Evolutionary conservation across 2,797 vertebrate genomes (phyloP), one percentile per base, ranked within the genome.

Genomic region (Pseudomugil gertrudae): DNA sequence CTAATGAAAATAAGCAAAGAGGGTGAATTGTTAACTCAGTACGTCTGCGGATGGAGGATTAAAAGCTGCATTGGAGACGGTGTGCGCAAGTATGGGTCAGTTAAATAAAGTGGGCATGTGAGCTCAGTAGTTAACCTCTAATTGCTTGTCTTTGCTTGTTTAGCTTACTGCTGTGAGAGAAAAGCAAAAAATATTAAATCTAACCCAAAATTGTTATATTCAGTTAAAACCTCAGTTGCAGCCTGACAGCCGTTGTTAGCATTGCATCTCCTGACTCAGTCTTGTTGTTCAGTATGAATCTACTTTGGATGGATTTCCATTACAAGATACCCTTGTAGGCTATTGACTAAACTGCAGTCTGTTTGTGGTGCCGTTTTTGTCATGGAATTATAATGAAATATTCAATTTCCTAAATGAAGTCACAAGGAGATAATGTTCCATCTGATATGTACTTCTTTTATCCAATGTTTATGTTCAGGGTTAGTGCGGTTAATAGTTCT

Each of bases 1-100:
- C 35, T 53, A 47, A 35, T 59, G 54, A 74, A 56, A 73, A 72
- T 24, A 52, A 56, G 69, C 24, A 58, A 64, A 57, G 45, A 32
- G 56, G 36, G 52, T 51, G 71, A 74, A 10, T 61, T 30, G 51
- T 63, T 53, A 52, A 40, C 11, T 36, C 9, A 9, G 53, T 23
- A 27, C 40, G 17, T 54, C 11, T 24, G 24, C 9, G 50, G 32
- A 21, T 3, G 47, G 51, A 7, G 48, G 17, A 38, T 51, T 63
- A 5, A 53, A 70, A 29, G 9, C 2, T 13, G 21, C 1, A 23
- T 35, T 11, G 27, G 23, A 48, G 33, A 19, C 5, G 50, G 57
- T 59, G 52, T 30, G 33, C 38, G 19, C 27, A 47, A n/a, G 3
- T 9, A 14, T 52, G 17, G 36, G 50, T 60, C 50, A 45, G 36